These are phyloP conservation scores for Erpetoichthys calabaricus DNA, from an alignment of 2,797 vertebrate genomes.

Conservation along the genomic window DNA sequence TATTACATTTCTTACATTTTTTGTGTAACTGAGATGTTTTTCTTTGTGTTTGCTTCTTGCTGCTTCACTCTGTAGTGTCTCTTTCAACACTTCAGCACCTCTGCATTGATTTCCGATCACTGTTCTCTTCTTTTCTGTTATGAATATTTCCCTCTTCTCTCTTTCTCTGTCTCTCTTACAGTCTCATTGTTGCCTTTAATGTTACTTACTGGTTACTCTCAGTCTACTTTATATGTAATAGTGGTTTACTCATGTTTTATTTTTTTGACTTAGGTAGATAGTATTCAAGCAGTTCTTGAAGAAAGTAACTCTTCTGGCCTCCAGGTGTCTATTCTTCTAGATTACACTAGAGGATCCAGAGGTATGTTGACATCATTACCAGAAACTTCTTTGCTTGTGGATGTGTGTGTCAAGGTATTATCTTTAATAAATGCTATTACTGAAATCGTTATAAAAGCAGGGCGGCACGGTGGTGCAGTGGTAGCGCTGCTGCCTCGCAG, in stretches of 20 bases:
- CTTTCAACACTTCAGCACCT: neutral
- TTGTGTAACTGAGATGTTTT: neutral
- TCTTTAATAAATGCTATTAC: too few species aligned
- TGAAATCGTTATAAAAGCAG: too few species aligned
- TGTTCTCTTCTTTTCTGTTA: too few species aligned
- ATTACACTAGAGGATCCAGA: slow-evolving; percentile 85
- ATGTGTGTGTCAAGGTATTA: neutral
- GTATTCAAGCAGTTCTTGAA: slow-evolving; percentile 66
- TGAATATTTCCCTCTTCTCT: too few species aligned
- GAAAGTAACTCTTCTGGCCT: slow-evolving; percentile 38
- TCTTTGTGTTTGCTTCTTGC: neutral
- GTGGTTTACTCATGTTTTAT: too few species aligned
- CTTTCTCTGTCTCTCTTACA: too few species aligned
- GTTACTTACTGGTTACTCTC: too few species aligned
- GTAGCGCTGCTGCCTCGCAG: too few species aligned
- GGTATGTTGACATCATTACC: slow-evolving; percentile 31
- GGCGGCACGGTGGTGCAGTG: too few species aligned
- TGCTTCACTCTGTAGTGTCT: neutral
- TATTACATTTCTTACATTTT: slow-evolving; percentile 22
- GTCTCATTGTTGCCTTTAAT: too few species aligned
- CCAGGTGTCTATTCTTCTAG: slow-evolving; percentile 75
- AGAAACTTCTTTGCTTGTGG: neutral
- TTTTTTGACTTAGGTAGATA: slow-evolving; percentile 60
- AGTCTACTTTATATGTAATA: too few species aligned
- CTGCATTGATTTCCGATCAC: too few species aligned